Conservation (phyloP, 2,797 vertebrate genomes). For the Chelon auratus region DNA sequence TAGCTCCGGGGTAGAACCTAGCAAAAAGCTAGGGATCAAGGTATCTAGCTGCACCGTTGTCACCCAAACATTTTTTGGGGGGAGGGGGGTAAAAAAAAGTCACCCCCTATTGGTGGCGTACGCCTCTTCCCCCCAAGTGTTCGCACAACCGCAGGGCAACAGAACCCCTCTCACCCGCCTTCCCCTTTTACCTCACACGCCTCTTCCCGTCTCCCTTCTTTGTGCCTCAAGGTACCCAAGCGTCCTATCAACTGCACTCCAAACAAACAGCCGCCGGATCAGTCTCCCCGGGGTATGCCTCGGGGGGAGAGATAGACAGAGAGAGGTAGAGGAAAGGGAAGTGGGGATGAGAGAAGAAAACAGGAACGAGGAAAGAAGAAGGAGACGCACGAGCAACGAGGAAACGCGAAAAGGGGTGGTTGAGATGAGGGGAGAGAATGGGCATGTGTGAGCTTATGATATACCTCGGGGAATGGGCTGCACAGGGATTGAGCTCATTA, state of each 20-base stretch:
- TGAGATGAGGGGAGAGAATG: constrained; percentile 3
- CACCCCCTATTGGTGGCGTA: constrained; percentile 1
- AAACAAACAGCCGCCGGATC: constrained; percentile 77
- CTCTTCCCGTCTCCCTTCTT: constrained; percentile 36
- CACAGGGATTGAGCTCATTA: constrained; percentile 81
- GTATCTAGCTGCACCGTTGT: constrained; percentile 7
- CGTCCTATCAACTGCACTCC: constrained; percentile 68
- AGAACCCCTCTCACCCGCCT: constrained; percentile 10
- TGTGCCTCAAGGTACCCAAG: constrained; percentile 64
- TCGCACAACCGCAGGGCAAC: not conserved
- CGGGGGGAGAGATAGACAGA: constrained; percentile 56
- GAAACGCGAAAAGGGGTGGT: constrained; percentile 41
- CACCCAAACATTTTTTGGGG: constrained; percentile 14
- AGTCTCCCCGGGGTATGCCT: constrained; percentile 70
- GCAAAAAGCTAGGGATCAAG: constrained; percentile 27
- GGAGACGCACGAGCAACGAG: constrained; percentile 40
- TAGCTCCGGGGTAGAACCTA: constrained; percentile 12
- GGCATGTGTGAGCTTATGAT: constrained; percentile 3
- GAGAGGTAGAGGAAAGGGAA: constrained; percentile 24
- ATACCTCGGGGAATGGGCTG: constrained; percentile 64
- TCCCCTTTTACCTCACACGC: constrained; percentile 30
- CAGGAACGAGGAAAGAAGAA: constrained; percentile 23
- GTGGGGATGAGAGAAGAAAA: constrained; percentile 19
- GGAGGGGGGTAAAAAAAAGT: not conserved
- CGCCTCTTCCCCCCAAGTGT: not conserved